Conservation (phyloP, 1,140 invertebrate species). For the Aricia agestis region DNA sequence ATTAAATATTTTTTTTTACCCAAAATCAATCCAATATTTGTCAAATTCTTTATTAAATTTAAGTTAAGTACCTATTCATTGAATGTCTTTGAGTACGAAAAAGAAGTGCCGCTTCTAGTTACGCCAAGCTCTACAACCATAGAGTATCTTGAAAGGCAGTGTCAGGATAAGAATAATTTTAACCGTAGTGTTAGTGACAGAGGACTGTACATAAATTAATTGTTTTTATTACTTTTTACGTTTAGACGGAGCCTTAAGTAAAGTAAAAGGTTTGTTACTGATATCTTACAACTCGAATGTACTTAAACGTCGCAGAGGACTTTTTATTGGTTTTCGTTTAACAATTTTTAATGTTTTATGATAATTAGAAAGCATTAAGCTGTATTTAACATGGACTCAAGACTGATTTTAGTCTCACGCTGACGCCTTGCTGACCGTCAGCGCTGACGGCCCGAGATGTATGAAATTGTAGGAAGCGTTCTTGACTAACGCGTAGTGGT, state of each 20-base stretch:
- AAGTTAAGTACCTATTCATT: background rate
- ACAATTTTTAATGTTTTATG: background rate
- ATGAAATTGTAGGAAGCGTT: no score
- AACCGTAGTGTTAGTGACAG: slow-evolving; percentile 46
- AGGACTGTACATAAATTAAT: slow-evolving; percentile 40
- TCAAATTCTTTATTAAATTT: background rate
- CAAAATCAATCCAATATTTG: no score
- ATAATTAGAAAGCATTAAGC: background rate
- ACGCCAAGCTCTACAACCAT: slow-evolving; percentile 26
- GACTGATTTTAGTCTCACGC: no score
- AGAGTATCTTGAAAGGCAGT: slow-evolving; percentile 34
- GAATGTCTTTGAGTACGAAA: background rate
- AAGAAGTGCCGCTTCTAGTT: slow-evolving; percentile 22
- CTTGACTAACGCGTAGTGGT: no score
- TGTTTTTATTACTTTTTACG: slow-evolving; percentile 40
- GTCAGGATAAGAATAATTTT: slow-evolving; percentile 43
- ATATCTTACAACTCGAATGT: background rate
- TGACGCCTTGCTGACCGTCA: no score
- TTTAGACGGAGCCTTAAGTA: slow-evolving; percentile 16
- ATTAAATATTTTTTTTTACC: no score
- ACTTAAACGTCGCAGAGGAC: slow-evolving; percentile 10
- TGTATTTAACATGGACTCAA: background rate
- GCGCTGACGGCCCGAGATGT: no score
- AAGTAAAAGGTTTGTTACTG: background rate
- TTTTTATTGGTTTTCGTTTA: background rate